Conservation (phyloP, 2,797 vertebrate species). For the Neosilurus hyrtlii region DNA sequence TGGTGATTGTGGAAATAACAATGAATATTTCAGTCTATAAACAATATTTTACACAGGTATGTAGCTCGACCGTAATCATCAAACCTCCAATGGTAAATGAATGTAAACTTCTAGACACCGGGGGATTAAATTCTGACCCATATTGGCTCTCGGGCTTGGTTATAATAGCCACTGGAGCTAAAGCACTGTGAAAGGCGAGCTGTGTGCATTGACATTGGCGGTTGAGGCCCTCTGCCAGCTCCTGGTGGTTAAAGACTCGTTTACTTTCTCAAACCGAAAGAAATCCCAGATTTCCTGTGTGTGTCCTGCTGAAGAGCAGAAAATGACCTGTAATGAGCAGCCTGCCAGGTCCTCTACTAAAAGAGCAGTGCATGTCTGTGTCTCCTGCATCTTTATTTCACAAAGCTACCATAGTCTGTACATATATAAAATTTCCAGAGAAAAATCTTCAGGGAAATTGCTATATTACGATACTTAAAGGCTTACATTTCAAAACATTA, state of each 20-base stretch:
- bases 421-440: neutral
- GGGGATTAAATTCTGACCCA: slow-evolving; percentile 8
- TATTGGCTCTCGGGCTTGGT: slow-evolving; percentile 4
- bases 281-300: slow-evolving; percentile 51
- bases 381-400: slow-evolving; percentile 35
- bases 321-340: slow-evolving; percentile 28
- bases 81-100: neutral
- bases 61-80: neutral
- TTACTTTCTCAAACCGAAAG: slow-evolving; percentile 52
- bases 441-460: slow-evolving; percentile 10
- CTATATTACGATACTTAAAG: neutral
- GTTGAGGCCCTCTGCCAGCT: slow-evolving; percentile 40
- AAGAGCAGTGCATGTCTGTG: slow-evolving; percentile 7
- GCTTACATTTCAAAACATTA: slow-evolving; percentile 11
- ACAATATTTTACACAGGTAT: neutral
- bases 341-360: slow-evolving; percentile 35
- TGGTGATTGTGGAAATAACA: slow-evolving; percentile 10
- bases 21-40: slow-evolving; percentile 10
- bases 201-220: slow-evolving; percentile 39
- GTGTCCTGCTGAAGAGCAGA: slow-evolving; percentile 40
- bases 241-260: slow-evolving; percentile 37
- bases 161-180: slow-evolving; percentile 10
- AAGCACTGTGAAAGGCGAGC: slow-evolving; percentile 43
- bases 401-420: slow-evolving; percentile 18
- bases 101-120: neutral